A percentile compares a stretch with the other conserved stretches of the same genome.
These are phyloP conservation scores for Brachionus rotundiformis DNA, from an alignment of 1,140 invertebrate species.

Conservation along the genomic window DNA sequence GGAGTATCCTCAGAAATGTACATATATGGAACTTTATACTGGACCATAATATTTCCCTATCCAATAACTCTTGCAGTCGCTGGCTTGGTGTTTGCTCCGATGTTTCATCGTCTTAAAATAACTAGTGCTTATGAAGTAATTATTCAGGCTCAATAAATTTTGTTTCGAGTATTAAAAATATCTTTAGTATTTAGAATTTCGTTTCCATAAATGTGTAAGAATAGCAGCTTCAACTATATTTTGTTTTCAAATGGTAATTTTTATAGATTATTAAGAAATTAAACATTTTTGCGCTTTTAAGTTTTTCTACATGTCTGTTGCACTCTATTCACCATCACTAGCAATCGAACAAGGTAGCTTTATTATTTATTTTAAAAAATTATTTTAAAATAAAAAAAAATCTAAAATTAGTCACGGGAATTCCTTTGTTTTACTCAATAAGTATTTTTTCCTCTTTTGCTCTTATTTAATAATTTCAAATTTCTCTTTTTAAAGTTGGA, in stretches of 20 bases:
- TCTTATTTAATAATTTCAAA: not conserved
- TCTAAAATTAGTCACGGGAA: constrained; percentile 8
- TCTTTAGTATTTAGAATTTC: constrained; percentile 65
- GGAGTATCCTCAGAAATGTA: constrained; percentile 61
- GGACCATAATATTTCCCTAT: constrained; percentile 54
- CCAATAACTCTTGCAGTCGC: constrained; percentile 51
- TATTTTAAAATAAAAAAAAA: not conserved
- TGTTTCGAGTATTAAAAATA: not conserved
- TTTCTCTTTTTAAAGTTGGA: not conserved
- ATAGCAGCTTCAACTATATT: constrained; percentile 40
- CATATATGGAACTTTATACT: constrained; percentile 57
- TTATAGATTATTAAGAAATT: too few relatives aligned
- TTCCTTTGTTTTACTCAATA: constrained; percentile 49
- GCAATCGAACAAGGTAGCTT: constrained; percentile 82
- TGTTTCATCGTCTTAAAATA: constrained; percentile 60
- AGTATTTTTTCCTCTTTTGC: not conserved
- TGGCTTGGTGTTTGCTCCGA: constrained; percentile 58
- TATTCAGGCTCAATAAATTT: not conserved
- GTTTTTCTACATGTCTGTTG: constrained; percentile 84
- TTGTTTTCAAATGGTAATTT: constrained; percentile 42
- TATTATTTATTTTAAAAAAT: not conserved
- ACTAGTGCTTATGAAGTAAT: constrained; percentile 59
- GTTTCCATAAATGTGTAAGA: constrained; percentile 29
- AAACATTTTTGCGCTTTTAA: too few relatives aligned
- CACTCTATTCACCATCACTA: constrained; percentile 86